Conservation (phyloP, 1,140 invertebrate genomes). For the Cephus cinctus region DNA sequence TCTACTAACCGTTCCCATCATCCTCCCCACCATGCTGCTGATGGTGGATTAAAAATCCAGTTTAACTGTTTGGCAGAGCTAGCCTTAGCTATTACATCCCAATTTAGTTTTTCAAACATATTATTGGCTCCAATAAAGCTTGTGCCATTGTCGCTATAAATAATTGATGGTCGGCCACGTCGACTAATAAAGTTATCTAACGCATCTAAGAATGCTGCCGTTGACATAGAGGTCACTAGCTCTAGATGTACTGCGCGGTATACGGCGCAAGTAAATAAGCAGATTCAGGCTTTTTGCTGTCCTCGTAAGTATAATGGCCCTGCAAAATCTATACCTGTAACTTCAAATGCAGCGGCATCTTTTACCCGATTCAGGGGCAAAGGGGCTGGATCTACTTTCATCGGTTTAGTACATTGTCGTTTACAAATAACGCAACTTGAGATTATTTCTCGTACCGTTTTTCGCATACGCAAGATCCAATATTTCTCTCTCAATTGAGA, state of each 20-base stretch:
- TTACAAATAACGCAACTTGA: slow-evolving; percentile 32
- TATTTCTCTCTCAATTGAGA: slow-evolving; percentile 24
- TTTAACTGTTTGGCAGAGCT: slow-evolving; percentile 24
- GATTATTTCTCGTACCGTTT: slow-evolving; percentile 26
- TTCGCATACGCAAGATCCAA: slow-evolving; percentile 30
- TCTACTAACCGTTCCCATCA: slow-evolving; percentile 38
- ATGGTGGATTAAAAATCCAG: slow-evolving; percentile 41
- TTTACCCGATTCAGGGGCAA: slow-evolving; percentile 21
- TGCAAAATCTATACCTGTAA: slow-evolving; percentile 26
- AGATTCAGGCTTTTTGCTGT: slow-evolving; percentile 25
- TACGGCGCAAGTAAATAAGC: slow-evolving; percentile 30
- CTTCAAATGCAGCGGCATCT: slow-evolving; percentile 22
- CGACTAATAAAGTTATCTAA: slow-evolving; percentile 24
- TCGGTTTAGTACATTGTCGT: slow-evolving; percentile 22
- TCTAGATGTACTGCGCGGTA: slow-evolving; percentile 34
- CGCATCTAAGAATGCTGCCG: slow-evolving; percentile 19
- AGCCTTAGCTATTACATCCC: slow-evolving; percentile 15
- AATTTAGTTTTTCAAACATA: slow-evolving; percentile 19
- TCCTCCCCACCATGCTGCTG: slow-evolving; percentile 40
- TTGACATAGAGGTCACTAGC: slow-evolving; percentile 24
- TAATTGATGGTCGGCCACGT: slow-evolving; percentile 26
- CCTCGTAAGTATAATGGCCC: slow-evolving; percentile 23
- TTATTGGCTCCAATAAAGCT: slow-evolving; percentile 30
- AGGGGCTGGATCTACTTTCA: slow-evolving; percentile 22
- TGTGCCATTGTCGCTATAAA: slow-evolving; percentile 41